Evolutionary conservation across 2,113 vertebrate species (phyloP), one percentile per base, ranked within the genome.

Genomic region (Ophiodon elongatus): DNA sequence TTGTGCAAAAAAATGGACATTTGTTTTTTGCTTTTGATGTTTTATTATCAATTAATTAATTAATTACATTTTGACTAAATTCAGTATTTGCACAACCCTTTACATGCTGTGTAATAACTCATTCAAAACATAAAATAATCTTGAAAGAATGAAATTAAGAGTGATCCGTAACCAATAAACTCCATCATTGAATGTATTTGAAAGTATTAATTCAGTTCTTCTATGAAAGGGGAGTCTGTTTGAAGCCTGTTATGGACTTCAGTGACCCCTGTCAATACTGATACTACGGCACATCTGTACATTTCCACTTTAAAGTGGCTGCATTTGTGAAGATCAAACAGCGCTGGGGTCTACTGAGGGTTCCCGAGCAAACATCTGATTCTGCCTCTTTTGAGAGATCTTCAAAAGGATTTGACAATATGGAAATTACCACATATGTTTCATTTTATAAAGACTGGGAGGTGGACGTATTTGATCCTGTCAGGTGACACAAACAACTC

Each of bases 231-330:
- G 15, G n/a, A 69, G 15, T 25, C 39, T 80, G 83, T 91, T 85
- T 86, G 82, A 88, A 88, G 83, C 27, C 69, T 17, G 47, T 57
- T 35, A 35, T 50, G 81, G 82, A 50, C 65, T 56, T 56, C 37
- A 39, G 66, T 71, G 76, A 85, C 63, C 47, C 35, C 59, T 43
- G 73, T 89, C 83, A 77, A 54, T 57, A 68, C 76, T 62, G 78
- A 82, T 73, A 68, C 72, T 37, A 25, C 64, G 31, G 37, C 69
- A 79, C 86, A 86, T 91, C 89, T 90, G 89, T 88, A 87, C 81
- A 93, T 94, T 94, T 94, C 87, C 91, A 93, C 89, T 86, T 92
- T 85, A 92, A 93, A 93, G 91, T 63, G 73, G 27, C 76, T 81
- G 37, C 45, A 82, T 90, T 92, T 79, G 80, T 71, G 63, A 25